Base-by-base conservation (phyloP, 2,113 vertebrate species). In the Ptyas mucosa region DNA sequence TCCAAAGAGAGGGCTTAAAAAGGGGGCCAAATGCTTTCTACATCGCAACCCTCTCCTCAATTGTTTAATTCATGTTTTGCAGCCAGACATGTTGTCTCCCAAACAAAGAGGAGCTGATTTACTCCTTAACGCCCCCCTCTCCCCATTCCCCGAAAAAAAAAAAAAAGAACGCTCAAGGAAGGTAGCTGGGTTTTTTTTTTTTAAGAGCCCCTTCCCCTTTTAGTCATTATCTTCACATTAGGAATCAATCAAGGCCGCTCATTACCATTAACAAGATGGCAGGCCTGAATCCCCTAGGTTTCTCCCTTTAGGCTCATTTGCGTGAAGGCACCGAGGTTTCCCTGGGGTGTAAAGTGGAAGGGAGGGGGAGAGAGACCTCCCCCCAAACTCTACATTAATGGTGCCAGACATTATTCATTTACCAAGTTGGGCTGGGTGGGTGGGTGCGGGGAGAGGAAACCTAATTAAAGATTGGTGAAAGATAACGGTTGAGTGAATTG, bases 161-260 rank as follows among this genome's bases (percentile, higher is more conserved):
- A 49, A 87, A 49, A 49, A 49, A 49, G 7, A 87, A 89, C 26
- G 29, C 94, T 94, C 96, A 95, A 95, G 96, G 97, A 96, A 93
- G 90, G 89, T 1, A 34, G 1, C 24, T 91, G 69, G 34, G 52
- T 54, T 53, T 24, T 26, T 12, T 49, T 49, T 26, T 29, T 29
- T 20, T 2, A 53, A 34, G 12, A 93, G 96, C 91, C 95, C 92
- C 87, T 94, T 94, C 90, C 96, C 96, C 95, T 52, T 91, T 94
- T 91, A 91, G 92, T 96, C 96, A 97, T 98, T 97, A 97, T 94
- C 95, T 96, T 97, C 97, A 94, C 97, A 97, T 98, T 97, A 98
- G 96, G 95, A 97, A 96, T 96, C 85, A 91, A 93, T 95, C 95
- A 94, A 94, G 95, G 93, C 8, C 8, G 95, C 93, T 95, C 94